Evolutionary conservation across 1,140 invertebrate species (phyloP), one percentile per base, ranked within the genome.

Genomic region (Macrobrachium nipponense): DNA sequence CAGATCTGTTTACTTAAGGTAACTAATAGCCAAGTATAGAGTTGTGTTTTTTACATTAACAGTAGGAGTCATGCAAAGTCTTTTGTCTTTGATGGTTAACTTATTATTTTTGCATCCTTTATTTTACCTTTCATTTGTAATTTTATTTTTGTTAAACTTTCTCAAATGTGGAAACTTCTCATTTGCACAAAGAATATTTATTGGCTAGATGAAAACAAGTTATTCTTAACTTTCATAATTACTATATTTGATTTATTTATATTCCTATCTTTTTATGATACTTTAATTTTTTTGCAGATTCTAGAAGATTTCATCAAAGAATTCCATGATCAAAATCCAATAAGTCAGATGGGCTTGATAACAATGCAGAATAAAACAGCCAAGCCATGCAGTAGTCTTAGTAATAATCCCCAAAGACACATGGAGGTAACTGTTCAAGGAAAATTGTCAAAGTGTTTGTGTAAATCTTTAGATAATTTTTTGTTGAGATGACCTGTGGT

Each of bases 301-400:
- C 90, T 99, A 77, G 96, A 99, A 92, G 94, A 95, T 88, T 99
- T 99, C 91, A 94, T 99, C 80, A 96, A 98, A 89, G 97, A 99
- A 92, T 99, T 96, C 91, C 98, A 99, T 92, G 98, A 99, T 92
- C 97, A 99, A 92, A 99, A 99, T 92, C 98, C 98, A 62, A 97
- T 99, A 76, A 98, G 97, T 91, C 98, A 99, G 92, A 92, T 99
- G 68, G 98, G 98, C 27, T 93, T 99, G 73, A 96, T 99, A 89
- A 92, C 95, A 17, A 96, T 98, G 82, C 95, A 95, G 89, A 98
- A 98, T 90, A 99, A 99, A 80, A 44, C 82, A 43, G 87, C 87
- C 61, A 88, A 89, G 79, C 87, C 80, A 59, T 72, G 77, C 64
- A 89, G 83, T 73, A 82, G 87, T 20, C 62, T 88, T 7, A 88